Base-by-base conservation (phyloP, 2,113 vertebrate genomes). In the Crypturellus undulatus region DNA sequence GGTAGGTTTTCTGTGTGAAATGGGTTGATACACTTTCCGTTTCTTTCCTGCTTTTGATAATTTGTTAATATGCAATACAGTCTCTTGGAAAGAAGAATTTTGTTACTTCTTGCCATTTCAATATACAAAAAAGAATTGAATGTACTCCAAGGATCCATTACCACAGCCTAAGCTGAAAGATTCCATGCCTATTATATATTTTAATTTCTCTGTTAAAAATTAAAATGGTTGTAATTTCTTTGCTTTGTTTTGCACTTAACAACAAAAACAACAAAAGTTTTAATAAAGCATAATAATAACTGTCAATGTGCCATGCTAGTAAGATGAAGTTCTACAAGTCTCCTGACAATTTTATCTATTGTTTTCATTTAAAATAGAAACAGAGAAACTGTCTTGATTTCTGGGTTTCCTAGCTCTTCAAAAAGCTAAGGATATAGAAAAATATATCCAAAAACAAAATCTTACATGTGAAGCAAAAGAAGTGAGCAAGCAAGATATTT, bases 141-240 rank as follows among this genome's bases (percentile, higher is more conserved):
- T 36, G 11, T 49, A 69, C 56, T 40, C 54, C 49, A 92, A 75
- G 32, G 19, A 34, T 68, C 38, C 52, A 51, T 42, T 73, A 26
- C 16, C 17, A 70, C 38, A 81, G 58, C 24, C 9, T 43, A 64
- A 91, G 24, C 19, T 83, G 83, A 91, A 62, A 89, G 73, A 84
- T 1, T 19, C 25, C 34, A 84, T 52, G 21, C 0, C 75, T 30
- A 71, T 83, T 69, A 81, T 92, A 69, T 49, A 71, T 90, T 77
- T 90, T 83, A 81, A 81, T 88, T 80, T 64, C 19, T 79, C 7
- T 32, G 22, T 40, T 79, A 89, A 92, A 85, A 87, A 70, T 69
- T 36, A 59, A 79, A 89, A 65, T 3, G 19, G 59, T 15, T 70
- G 54, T 28, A 28, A 5, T 62, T 10, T 78, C 21, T 90, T 76